A percentile compares a stretch with the other conserved stretches of the same genome.
These are phyloP conservation scores for Nyleta sp. DNA, from an alignment of 2,888 invertebrate genomes.

Conservation along the genomic window DNA sequence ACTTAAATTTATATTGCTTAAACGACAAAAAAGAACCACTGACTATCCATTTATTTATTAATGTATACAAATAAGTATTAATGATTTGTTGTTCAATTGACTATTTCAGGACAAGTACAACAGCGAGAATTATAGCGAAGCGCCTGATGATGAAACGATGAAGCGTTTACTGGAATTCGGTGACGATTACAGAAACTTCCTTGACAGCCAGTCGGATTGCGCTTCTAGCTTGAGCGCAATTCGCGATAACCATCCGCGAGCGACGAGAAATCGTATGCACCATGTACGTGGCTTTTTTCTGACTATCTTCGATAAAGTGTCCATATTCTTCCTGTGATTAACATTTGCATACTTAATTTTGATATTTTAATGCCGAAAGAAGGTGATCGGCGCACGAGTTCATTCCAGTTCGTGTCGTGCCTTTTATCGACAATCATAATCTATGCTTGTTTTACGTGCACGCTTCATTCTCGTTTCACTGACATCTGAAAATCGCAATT, in stretches of 20 bases:
- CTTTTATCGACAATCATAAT: constrained; percentile 38
- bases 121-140: constrained; percentile 95
- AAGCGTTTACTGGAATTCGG: constrained; percentile 92
- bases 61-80: too few species aligned
- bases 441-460: too few species aligned
- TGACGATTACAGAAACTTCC: constrained; percentile 94
- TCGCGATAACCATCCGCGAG: constrained; percentile 83
- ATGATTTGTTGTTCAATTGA: too few species aligned
- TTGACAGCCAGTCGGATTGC: constrained; percentile 95
- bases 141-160: constrained; percentile 93
- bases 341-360: constrained; percentile 14
- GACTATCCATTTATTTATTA: too few species aligned
- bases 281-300: constrained; percentile 76
- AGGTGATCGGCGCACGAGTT: constrained; percentile 58
- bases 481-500: too few species aligned
- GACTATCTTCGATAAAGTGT: constrained; percentile 70
- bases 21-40: too few species aligned
- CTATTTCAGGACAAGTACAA: constrained; percentile 92
- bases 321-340: constrained; percentile 70
- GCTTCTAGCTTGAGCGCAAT: constrained; percentile 90
- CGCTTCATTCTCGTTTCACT: too few species aligned
- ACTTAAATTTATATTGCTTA: too few species aligned
- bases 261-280: constrained; percentile 76
- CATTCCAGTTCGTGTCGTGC: constrained; percentile 30
- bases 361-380: constrained; percentile 17